phyloP scores from a whole-genome alignment of 1,140 invertebrate species.

The Latrodectus geometricus region DNA sequence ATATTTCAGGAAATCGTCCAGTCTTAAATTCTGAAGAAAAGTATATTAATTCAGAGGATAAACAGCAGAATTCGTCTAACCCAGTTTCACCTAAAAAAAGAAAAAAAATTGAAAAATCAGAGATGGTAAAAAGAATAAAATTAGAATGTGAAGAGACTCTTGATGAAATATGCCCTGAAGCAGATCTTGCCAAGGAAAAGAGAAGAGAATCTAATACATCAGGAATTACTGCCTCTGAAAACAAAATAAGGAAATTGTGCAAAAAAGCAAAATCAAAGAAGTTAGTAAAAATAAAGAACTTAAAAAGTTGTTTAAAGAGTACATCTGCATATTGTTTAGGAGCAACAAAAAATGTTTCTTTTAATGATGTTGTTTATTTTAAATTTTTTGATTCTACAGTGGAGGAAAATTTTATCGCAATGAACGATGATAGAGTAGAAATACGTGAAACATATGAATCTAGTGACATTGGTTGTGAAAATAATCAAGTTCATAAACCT shows the following conservation, averaged over 20 bases:
- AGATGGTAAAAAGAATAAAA: too few species aligned
- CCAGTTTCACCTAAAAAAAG: too few species aligned
- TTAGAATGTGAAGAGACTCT: background rate
- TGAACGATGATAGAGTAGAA: background rate
- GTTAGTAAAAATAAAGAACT: background rate
- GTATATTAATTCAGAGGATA: too few species aligned
- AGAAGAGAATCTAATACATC: background rate
- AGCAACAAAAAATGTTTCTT: background rate
- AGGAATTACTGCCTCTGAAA: background rate
- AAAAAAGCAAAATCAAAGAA: constrained; percentile 7
- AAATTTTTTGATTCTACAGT: background rate
- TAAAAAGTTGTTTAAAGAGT: constrained; percentile 21
- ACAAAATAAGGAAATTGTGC: background rate
- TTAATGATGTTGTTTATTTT: constrained; percentile 2
- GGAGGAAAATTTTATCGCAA: background rate
- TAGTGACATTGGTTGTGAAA: background rate
- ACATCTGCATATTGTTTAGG: background rate
- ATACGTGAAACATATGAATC: background rate
- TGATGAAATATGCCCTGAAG: background rate
- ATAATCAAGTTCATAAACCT: background rate
- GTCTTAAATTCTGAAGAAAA: too few species aligned
- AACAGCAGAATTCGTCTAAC: too few species aligned
- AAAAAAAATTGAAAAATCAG: too few species aligned
- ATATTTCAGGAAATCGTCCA: too few species aligned
- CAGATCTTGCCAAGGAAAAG: background rate